phyloP scores from a whole-genome alignment of 2,888 invertebrate genomes.

The Alloscopus bannaensis region DNA sequence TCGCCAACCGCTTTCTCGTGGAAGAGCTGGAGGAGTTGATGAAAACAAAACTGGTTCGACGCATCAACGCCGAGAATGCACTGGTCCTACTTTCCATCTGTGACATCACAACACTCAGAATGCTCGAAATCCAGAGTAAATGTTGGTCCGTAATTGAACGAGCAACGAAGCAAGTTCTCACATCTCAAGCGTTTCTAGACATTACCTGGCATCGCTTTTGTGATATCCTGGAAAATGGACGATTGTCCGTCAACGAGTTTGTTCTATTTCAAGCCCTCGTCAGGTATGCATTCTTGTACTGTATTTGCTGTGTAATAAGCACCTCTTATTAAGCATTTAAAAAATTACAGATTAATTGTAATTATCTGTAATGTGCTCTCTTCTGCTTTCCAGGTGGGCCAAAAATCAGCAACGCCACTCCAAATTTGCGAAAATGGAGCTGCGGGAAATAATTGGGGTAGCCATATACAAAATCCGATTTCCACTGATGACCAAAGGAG shows the following conservation, averaged over 20 bases:
- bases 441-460: constrained; percentile 38
- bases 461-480: constrained; percentile 58
- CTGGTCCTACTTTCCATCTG: neutral
- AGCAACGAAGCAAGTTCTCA: constrained; percentile 10
- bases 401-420: too few relatives aligned
- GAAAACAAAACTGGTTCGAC: neutral
- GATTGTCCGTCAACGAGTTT: neutral
- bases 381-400: constrained; percentile 22
- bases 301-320: too few relatives aligned
- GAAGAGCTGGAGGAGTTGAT: neutral
- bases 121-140: neutral
- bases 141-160: constrained; percentile 44
- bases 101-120: neutral
- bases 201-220: constrained; percentile 2
- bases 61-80: neutral
- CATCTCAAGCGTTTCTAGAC: neutral
- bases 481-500: constrained; percentile 50
- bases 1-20: constrained; percentile 26
- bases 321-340: too few relatives aligned
- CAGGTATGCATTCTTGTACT: too few relatives aligned
- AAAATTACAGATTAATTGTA: too few relatives aligned
- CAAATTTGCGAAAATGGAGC: neutral
- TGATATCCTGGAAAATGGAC: constrained; percentile 7
- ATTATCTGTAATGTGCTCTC: too few relatives aligned
- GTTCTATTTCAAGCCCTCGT: constrained; percentile 15